Percentiles rank a stretch among this genome's conserved stretches.
Conservation (phyloP, 2,888 invertebrate species). For the Nephrocerus scutellatus region DNA sequence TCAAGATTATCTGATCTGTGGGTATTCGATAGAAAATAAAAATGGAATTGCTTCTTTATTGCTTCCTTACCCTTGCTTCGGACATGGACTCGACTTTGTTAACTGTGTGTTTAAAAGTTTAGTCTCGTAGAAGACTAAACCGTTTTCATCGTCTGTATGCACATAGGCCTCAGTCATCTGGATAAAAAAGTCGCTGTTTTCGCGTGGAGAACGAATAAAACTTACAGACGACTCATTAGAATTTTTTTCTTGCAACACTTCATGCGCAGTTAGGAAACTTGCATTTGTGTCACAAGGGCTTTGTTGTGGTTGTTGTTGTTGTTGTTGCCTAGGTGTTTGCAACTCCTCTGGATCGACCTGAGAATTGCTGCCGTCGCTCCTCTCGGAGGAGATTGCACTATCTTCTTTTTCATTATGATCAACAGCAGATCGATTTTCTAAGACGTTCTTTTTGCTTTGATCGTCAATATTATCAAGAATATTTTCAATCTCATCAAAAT, state of each 20-base stretch:
- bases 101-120: constrained; percentile 33
- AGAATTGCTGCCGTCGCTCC: no score
- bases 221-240: constrained; percentile 16
- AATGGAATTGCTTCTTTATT: constrained; percentile 16
- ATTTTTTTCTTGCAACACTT: constrained; percentile 11
- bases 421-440: no score
- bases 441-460: no score
- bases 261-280: constrained; percentile 33
- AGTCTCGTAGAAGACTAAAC: constrained; percentile 58
- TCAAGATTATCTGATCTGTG: background rate
- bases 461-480: constrained; percentile 37
- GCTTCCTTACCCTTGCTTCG: constrained; percentile 6
- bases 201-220: constrained; percentile 30
- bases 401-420: no score
- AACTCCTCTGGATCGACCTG: no score
- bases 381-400: no score
- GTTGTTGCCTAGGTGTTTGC: no score
- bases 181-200: constrained; percentile 32
- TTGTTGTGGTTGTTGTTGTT: no score
- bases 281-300: no score
- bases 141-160: constrained; percentile 65
- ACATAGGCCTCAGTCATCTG: constrained; percentile 65
- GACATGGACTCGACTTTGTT: background rate
- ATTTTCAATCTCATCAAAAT: constrained; percentile 34
- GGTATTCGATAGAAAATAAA: background rate